Evolutionary conservation across 2,113 vertebrate genomes (phyloP).

Genomic region (Bostrychus sinensis): DNA sequence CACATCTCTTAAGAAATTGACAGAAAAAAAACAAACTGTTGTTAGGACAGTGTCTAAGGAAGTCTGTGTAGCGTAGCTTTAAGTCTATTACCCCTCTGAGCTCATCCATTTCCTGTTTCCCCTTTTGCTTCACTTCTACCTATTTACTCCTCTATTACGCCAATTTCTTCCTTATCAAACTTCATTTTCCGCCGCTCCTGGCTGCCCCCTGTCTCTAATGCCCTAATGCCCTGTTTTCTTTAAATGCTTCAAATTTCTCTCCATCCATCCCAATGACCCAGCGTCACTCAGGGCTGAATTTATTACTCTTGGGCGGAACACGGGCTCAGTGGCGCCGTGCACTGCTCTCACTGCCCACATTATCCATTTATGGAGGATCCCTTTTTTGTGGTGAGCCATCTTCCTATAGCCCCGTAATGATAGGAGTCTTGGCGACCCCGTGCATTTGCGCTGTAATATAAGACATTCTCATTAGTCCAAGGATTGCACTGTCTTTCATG

Average conservation of each 20-base stretch:
- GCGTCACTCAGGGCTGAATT: constrained; percentile 67
- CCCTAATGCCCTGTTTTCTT: constrained; percentile 47
- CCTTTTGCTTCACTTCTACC: background rate
- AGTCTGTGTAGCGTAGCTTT: background rate
- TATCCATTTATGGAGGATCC: constrained; percentile 73
- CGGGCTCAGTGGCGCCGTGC: constrained; percentile 68
- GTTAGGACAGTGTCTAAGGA: background rate
- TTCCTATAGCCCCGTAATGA: constrained; percentile 69
- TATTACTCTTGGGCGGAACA: constrained; percentile 68
- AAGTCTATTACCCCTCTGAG: background rate
- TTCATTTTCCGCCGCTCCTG: constrained; percentile 18
- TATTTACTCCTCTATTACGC: constrained; percentile 20
- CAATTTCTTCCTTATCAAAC: constrained; percentile 18
- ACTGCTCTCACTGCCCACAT: constrained; percentile 62
- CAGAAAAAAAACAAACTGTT: background rate
- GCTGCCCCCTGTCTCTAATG: constrained; percentile 4
- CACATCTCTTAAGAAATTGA: background rate
- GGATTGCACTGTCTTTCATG: constrained; percentile 64
- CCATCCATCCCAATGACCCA: constrained; percentile 56
- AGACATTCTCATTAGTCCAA: constrained; percentile 73
- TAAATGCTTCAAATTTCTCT: constrained; percentile 53
- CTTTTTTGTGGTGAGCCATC: constrained; percentile 67
- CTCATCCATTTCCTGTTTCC: background rate
- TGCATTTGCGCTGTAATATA: constrained; percentile 74
- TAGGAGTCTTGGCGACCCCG: constrained; percentile 66